A percentile compares a stretch with the other conserved stretches of the same genome.
phyloP scores from a whole-genome alignment of 1,140 invertebrate species.

The Grapholita molesta region DNA sequence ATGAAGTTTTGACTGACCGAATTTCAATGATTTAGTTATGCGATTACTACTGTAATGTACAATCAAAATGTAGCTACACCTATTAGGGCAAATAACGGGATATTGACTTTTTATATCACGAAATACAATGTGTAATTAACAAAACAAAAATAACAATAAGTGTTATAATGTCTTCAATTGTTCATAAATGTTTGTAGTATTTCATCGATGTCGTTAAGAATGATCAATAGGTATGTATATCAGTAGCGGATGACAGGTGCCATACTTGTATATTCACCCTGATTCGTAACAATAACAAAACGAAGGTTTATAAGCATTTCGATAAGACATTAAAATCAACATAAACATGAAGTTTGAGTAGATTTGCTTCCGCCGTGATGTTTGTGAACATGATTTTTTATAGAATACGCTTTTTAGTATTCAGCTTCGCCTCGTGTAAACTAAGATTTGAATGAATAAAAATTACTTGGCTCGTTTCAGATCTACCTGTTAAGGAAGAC shows the following conservation, averaged over 20 bases:
- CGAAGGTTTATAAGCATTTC: neutral
- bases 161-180: neutral
- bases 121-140: too few relatives aligned
- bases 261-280: neutral
- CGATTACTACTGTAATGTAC: neutral
- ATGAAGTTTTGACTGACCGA: neutral
- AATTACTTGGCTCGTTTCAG: constrained; percentile 62
- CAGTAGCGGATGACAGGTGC: neutral
- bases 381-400: constrained; percentile 69
- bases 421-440: constrained; percentile 73
- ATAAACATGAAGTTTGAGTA: constrained; percentile 28
- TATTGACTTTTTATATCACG: too few relatives aligned
- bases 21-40: neutral
- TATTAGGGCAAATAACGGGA: too few relatives aligned
- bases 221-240: neutral
- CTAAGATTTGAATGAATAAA: constrained; percentile 71
- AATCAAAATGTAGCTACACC: too few relatives aligned
- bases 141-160: neutral
- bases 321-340: constrained; percentile 1
- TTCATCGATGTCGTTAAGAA: neutral
- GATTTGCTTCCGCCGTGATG: constrained; percentile 49
- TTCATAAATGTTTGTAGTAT: neutral
- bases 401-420: constrained; percentile 65
- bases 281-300: neutral
- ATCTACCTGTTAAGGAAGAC: constrained; percentile 69